Evolutionary conservation across 2,888 invertebrate genomes (phyloP).

Genomic region (Busseola fusca): DNA sequence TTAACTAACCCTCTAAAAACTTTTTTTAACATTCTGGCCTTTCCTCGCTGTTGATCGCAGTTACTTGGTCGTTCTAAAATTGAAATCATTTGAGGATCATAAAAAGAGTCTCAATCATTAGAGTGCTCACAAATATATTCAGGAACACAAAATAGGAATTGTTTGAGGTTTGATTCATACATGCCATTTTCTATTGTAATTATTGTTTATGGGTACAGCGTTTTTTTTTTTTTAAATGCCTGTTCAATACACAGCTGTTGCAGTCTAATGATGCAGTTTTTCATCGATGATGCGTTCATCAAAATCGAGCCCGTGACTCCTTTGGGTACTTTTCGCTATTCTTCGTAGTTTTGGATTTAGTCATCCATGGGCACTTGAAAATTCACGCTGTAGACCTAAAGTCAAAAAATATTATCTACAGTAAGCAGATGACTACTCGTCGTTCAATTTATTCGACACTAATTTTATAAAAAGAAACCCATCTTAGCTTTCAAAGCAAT

Average conservation of each 20-base stretch:
- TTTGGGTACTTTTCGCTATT: too few species aligned
- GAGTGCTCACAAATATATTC: neutral
- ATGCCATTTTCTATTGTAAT: neutral
- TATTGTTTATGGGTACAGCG: too few species aligned
- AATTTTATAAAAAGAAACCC: neutral
- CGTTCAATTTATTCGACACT: neutral
- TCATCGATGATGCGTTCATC: too few species aligned
- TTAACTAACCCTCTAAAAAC: neutral
- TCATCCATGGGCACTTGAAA: too few species aligned
- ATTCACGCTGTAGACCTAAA: neutral
- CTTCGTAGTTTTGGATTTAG: too few species aligned
- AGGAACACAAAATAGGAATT: neutral
- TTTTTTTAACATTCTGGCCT: neutral
- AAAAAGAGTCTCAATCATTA: neutral
- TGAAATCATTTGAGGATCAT: neutral
- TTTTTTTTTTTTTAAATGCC: too few species aligned
- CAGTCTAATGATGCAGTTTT: too few species aligned
- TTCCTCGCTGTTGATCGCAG: neutral
- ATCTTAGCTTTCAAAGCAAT: slow-evolving; percentile 10
- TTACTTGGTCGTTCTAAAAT: neutral
- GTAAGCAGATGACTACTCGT: neutral
- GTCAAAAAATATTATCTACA: neutral
- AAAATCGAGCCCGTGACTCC: too few species aligned
- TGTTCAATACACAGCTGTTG: too few species aligned
- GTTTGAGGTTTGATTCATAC: neutral